Evolutionary conservation across 1,140 invertebrate genomes (phyloP).

Genomic region (Daktulosphaira vitifoliae): DNA sequence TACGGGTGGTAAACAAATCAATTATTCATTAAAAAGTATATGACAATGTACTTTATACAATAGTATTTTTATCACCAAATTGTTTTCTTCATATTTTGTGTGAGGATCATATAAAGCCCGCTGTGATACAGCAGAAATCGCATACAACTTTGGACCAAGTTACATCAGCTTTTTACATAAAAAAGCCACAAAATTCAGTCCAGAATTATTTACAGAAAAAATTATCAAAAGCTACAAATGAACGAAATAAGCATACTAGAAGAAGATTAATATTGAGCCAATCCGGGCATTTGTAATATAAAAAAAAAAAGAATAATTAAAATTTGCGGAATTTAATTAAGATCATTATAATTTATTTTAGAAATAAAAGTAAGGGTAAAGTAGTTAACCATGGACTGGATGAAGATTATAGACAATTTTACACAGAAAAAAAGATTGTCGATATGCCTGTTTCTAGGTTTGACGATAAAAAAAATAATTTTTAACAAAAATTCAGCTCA

Average conservation of each 20-base stretch:
- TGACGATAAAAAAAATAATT: slow-evolving; percentile 4
- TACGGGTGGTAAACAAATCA: background rate
- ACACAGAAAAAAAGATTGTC: background rate
- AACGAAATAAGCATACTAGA: background rate
- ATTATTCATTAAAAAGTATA: no score
- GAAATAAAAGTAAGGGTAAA: slow-evolving; percentile 1
- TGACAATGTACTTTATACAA: no score
- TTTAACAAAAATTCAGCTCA: background rate
- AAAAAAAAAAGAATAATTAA: no score
- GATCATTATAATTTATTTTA: background rate
- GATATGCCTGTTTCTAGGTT: no score
- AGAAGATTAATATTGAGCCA: background rate
- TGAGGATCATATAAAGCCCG: background rate
- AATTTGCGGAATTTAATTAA: background rate
- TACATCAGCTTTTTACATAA: background rate
- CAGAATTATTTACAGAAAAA: background rate
- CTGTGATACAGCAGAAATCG: background rate
- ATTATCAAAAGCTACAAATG: no score
- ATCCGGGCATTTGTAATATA: background rate
- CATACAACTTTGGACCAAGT: background rate
- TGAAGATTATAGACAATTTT: background rate
- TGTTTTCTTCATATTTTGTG: background rate
- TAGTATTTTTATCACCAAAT: no score
- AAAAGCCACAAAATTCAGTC: background rate
- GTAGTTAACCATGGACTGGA: background rate